Evolutionary conservation across 1,140 invertebrate species (phyloP).

Genomic region (Drosophila nikananu): DNA sequence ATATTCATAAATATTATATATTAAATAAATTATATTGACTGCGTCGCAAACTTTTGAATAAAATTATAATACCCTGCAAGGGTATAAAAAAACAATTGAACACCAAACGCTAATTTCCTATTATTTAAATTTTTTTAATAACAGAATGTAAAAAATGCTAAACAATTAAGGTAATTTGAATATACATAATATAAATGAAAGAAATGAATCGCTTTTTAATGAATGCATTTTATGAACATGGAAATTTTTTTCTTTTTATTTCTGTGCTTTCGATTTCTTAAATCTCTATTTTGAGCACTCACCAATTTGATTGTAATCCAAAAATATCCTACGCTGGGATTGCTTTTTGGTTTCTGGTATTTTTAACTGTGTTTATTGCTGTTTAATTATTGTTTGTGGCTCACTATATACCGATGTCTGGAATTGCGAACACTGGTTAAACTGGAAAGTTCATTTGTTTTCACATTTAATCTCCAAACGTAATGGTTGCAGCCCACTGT

Average conservation of each 20-base stretch:
- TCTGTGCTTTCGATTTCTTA: background rate
- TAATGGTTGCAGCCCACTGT: conserved; percentile 52
- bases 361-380: conserved; percentile 20
- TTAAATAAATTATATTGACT: no score
- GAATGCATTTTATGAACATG: no score
- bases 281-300: conserved; percentile 22
- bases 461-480: conserved; percentile 18
- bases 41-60: no score
- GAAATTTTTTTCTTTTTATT: background rate
- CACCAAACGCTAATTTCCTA: no score
- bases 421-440: conserved; percentile 22
- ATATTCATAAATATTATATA: no score
- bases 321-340: conserved; percentile 14
- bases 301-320: conserved; percentile 49
- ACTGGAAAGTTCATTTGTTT: conserved; percentile 14
- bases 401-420: conserved; percentile 40
- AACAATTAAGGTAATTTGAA: no score
- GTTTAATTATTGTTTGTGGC: conserved; percentile 12
- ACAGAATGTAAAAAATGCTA: no score
- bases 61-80: no score
- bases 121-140: no score
- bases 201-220: no score
- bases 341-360: conserved; percentile 1
- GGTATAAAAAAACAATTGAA: no score
- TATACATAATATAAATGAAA: no score